Evolutionary conservation across 2,888 invertebrate species (phyloP), one percentile per base, ranked within the genome.

Genomic region (Cephus runcator): DNA sequence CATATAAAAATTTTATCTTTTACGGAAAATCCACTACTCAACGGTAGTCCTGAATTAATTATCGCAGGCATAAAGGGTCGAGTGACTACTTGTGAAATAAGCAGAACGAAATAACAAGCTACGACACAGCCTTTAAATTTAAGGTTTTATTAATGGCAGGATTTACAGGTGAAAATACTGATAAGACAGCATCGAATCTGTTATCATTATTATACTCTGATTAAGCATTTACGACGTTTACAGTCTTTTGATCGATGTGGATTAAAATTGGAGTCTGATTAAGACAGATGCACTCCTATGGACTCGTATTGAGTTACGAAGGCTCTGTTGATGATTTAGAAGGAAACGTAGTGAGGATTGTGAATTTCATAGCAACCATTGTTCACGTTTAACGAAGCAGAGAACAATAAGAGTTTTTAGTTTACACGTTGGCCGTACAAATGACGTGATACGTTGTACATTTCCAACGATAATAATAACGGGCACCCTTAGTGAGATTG

Each of bases 61-160:
- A 81, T 81, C 79, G 73, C 81, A 73, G 79, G 81, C 73, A 69
- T 75, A 77, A 73, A 77, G 73, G 75, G 34, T 76, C 75, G 76
- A 81, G 77, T 34, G 76, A 76, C 77, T 79, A 76, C 80, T 81
- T 76, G 23, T 69, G 76, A 56, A 79, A 76, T 79, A 77, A 80
- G 76, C 80, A 80, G 80, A 80, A 81, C 80, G 79, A 76, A 80
- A 81, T 81, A 81, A 81, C 77, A 81, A 79, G 36, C 80, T 73
- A 75, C 76, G 75, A 75, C 75, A 77, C 80, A 79, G 79, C 78
- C 74, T 31, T 40, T 73, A 30, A 12, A 33, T 23, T n/a, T 12
- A n/a, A 30, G 30, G 69, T 11, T 30, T 69, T 11, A 2, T 4
- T 33, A 69, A 69, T 12, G 69, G 69, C 9, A 4, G 15, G 11